phyloP scores from a whole-genome alignment of 2,113 vertebrate species.

The Rhynchopsitta pachyrhyncha region DNA sequence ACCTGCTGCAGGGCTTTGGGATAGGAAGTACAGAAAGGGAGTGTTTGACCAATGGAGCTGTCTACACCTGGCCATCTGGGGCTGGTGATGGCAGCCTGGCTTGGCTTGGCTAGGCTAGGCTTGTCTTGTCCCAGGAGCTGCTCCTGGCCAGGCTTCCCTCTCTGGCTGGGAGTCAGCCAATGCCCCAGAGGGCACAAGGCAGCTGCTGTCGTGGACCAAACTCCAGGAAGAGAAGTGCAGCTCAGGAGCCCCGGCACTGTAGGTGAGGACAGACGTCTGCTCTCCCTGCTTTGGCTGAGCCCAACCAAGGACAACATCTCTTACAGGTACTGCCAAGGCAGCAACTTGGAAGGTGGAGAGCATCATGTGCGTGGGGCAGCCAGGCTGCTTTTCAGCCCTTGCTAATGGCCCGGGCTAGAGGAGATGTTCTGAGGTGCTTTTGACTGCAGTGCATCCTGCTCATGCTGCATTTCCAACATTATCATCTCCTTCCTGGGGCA shows the following conservation, averaged over 20 bases:
- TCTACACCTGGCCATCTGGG: background rate
- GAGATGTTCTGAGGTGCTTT: background rate
- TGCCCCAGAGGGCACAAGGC: background rate
- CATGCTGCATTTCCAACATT: rapidly evolving
- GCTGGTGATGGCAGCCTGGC: background rate
- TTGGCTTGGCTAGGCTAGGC: rapidly evolving
- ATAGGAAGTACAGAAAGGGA: background rate
- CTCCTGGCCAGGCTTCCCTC: background rate
- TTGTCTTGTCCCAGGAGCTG: background rate
- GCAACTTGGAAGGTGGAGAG: background rate
- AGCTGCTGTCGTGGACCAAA: background rate
- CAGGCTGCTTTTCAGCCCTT: background rate
- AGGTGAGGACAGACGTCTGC: background rate
- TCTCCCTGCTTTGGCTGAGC: background rate
- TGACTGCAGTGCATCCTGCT: background rate
- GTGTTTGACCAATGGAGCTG: background rate
- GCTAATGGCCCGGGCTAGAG: background rate
- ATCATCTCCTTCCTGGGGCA: background rate
- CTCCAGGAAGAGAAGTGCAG: background rate
- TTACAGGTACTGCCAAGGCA: background rate
- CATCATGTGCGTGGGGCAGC: rapidly evolving
- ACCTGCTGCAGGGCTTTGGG: background rate
- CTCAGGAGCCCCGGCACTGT: background rate
- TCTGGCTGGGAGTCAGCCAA: background rate
- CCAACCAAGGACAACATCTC: background rate